Evolutionary conservation across 1,140 invertebrate genomes (phyloP).

Genomic region (Drosophila nikananu): DNA sequence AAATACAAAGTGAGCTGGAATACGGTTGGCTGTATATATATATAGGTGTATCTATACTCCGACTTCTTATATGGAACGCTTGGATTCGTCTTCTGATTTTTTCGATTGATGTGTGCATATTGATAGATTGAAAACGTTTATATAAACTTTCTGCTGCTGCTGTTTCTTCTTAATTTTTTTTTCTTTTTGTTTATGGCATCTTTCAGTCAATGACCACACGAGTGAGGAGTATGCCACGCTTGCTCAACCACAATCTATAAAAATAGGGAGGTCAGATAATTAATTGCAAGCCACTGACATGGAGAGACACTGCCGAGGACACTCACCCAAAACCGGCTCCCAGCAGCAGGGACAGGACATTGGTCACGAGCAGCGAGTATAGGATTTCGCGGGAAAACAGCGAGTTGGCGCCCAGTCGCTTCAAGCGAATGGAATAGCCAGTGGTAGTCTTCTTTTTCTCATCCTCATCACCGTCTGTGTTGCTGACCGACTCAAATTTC

Average conservation of each 20-base stretch:
- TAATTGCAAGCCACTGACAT: background rate
- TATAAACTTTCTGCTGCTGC: conserved; percentile 20
- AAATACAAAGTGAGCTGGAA: conserved; percentile 70
- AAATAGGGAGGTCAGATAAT: conserved; percentile 20
- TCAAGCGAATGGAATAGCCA: conserved; percentile 90
- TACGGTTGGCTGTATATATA: conserved; percentile 66
- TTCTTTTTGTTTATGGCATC: conserved; percentile 58
- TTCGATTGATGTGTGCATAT: conserved; percentile 67
- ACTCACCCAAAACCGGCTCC: conserved; percentile 95
- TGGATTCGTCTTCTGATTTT: conserved; percentile 57
- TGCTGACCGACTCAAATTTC: conserved; percentile 90
- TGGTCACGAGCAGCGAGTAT: conserved; percentile 95
- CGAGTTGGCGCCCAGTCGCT: conserved; percentile 91
- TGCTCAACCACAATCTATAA: conserved; percentile 89
- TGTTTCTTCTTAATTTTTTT: conserved; percentile 24
- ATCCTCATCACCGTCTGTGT: conserved; percentile 82
- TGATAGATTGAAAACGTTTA: conserved; percentile 63
- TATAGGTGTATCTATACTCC: conserved; percentile 34
- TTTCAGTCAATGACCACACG: conserved; percentile 88
- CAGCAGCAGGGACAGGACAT: conserved; percentile 94
- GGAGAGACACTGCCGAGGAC: background rate
- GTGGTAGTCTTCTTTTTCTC: conserved; percentile 87
- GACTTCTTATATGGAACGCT: conserved; percentile 62
- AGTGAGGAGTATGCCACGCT: conserved; percentile 88
- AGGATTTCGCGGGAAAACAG: conserved; percentile 95